Evolutionary conservation across 1,140 invertebrate genomes (phyloP).

Genomic region (Drosophila varians): DNA sequence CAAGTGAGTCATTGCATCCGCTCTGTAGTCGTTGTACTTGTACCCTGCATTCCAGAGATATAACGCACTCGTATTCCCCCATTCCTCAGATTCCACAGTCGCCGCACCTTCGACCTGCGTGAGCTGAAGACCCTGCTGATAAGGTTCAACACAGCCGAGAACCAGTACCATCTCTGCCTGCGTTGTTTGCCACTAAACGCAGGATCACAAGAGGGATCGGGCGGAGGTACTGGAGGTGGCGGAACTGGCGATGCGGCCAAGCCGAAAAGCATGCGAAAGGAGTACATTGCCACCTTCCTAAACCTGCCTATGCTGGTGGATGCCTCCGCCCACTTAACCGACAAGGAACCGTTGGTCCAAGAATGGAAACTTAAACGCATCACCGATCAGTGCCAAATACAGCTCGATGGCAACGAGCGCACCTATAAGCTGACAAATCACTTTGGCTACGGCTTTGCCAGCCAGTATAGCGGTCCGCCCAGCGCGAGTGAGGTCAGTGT

Average conservation of each 20-base stretch:
- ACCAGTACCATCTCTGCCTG: slow-evolving; percentile 58
- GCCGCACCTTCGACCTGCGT: slow-evolving; percentile 69
- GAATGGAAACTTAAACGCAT: slow-evolving; percentile 78
- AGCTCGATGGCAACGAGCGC: slow-evolving; percentile 54
- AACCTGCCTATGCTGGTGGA: slow-evolving; percentile 40
- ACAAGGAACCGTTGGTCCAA: slow-evolving; percentile 58
- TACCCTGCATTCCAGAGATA: slow-evolving; percentile 5
- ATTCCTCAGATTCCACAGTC: slow-evolving; percentile 62
- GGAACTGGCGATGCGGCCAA: slow-evolving; percentile 33
- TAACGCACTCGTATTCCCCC: slow-evolving; percentile 4
- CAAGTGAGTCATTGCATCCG: slow-evolving; percentile 59
- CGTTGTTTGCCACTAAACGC: slow-evolving; percentile 54
- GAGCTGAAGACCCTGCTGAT: slow-evolving; percentile 70
- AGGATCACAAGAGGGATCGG: slow-evolving; percentile 29
- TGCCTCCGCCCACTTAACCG: slow-evolving; percentile 20
- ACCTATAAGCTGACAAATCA: slow-evolving; percentile 52
- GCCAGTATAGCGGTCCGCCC: slow-evolving; percentile 45
- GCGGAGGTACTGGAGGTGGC: slow-evolving; percentile 20
- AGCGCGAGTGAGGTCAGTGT: slow-evolving; percentile 52
- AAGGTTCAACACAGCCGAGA: slow-evolving; percentile 57
- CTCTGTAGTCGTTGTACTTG: not conserved
- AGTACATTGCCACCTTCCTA: slow-evolving; percentile 52
- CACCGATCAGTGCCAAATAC: slow-evolving; percentile 71
- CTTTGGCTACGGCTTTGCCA: slow-evolving; percentile 69
- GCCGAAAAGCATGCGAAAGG: slow-evolving; percentile 65